Evolutionary conservation across 2,888 invertebrate genomes (phyloP), one percentile per base, ranked within the genome.

Genomic region (Ophion ellenae): DNA sequence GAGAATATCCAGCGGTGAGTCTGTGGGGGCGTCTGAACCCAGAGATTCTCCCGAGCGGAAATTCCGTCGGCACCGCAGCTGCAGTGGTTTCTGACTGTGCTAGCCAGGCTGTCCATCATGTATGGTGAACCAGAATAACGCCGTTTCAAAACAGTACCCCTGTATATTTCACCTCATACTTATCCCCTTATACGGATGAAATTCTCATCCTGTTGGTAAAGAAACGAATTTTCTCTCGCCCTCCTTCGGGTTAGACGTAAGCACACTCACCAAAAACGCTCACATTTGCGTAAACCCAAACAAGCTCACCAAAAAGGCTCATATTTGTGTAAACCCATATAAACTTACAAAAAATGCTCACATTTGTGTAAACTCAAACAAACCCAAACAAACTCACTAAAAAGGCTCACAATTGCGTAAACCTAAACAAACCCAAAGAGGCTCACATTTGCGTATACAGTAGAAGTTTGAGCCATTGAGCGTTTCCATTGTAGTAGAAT

Each of bases 41-140:
- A 75, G 81, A 63, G 84, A 85, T 81, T 59, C 81, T 81, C 77
- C 69, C 81, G 74, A 81, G 85, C 81, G 85, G 81, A 85, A 85
- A 85, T 85, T 85, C 85, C 85, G 81, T 81, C 85, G 74, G 85
- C 74, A 81, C 85, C 85, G 78, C 85, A 85, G 81, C 85, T 78
- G 85, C 85, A 85, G 85, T 85, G 85, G 81, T 85, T 81, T 81
- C 85, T 85, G 85, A 85, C 81, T 77, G 81, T 74, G 81, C 85
- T 81, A 74, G 85, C 81, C 81, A 78, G 81, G 70, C 85, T 85
- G 85, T 85, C 85, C 85, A 85, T 85, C 85, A 85, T 85, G 84
- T 84, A 84, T 81, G 84, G 84, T 80, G 81, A 85, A 81, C 81
- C 85, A 85, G 85, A 85, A 85, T 85, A 85, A 85, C 81, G 81